phyloP scores from a whole-genome alignment of 2,113 vertebrate species.

The Lycaon pictus region DNA sequence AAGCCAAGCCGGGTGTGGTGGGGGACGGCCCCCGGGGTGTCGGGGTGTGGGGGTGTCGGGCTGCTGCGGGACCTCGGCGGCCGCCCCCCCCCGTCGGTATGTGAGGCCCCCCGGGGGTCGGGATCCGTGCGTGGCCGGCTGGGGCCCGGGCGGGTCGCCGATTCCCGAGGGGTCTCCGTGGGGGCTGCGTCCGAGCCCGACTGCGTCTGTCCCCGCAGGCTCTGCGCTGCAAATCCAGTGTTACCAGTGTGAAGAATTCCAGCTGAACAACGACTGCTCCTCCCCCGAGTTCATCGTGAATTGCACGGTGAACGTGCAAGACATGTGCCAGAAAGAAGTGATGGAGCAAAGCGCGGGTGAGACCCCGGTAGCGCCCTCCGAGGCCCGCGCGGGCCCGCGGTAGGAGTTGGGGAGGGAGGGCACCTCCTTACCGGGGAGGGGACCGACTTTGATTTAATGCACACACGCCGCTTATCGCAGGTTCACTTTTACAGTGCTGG shows the following conservation, averaged over 20 bases:
- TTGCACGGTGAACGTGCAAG: slow-evolving; percentile 98
- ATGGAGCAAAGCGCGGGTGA: slow-evolving; percentile 96
- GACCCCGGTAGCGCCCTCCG: slow-evolving; percentile 16
- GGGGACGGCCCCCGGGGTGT: too few species aligned
- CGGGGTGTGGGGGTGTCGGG: too few species aligned
- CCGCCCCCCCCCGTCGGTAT: slow-evolving; percentile 63
- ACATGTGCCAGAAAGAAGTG: slow-evolving; percentile 99
- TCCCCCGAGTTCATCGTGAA: slow-evolving; percentile 97
- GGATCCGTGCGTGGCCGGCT: not conserved
- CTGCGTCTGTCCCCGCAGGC: slow-evolving; percentile 83
- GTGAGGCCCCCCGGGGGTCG: not conserved
- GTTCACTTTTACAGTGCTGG: slow-evolving; percentile 78
- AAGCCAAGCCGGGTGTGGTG: too few species aligned
- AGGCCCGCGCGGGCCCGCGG: too few species aligned
- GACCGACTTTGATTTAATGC: not conserved
- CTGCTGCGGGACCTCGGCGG: not conserved
- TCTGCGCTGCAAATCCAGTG: slow-evolving; percentile 97
- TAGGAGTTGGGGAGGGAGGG: not conserved
- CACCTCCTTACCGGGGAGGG: not conserved
- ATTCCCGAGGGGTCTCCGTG: not conserved
- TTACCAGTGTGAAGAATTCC: slow-evolving; percentile 99
- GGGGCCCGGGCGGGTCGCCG: fast-evolving
- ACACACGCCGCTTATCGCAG: slow-evolving; percentile 48
- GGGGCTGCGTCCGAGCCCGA: slow-evolving; percentile 16
- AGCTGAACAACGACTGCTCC: slow-evolving; percentile 96